Evolutionary conservation across 1,140 invertebrate genomes (phyloP), one percentile per base, ranked within the genome.

Genomic region (Solenopsis invicta): DNA sequence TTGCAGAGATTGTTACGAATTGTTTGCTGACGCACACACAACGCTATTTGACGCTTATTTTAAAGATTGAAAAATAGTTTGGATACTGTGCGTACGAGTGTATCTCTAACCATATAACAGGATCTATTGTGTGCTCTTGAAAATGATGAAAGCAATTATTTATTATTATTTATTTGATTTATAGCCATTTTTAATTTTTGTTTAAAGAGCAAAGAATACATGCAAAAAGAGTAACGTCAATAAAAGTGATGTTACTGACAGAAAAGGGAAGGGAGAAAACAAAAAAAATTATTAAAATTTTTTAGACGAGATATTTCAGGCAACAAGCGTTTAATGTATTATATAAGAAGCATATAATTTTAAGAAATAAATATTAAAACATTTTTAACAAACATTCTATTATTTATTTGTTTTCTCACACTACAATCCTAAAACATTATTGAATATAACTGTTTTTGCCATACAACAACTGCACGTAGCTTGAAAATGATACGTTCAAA

Each of bases 81-180:
- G 69, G n/a, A 74, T 34, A 12, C 13, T 74, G 21, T 34, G 21
- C 21, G 66, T 41, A 52, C 34, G 64, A 48, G n/a, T 84, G 24
- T 74, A 84, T 61, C 67, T 74, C 67, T 82, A 37, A 74, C 56
- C 80, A 18, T 62, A n/a, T 48, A 24, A 74, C 16, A 37, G 18
- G 5, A 71, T 29, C 50, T 81, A 75, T 84, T 61, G 80, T 48
- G 18, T 34, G n/a, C 69, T 84, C 80, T 74, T 34, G 54, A 74
- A 75, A 84, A 74, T 9, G 80, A 48, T 75, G 80, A 61, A 84
- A 84, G 69, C 80, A 84, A 74, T 75, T 84, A 84, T 84, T 84
- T 75, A 84, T 75, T 84, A 84, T 84, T 84, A 84, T 80, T 80
- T 80, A 80, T 84, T 84, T 84, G 80, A 84, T 61, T 75, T 48